Evolutionary conservation across 2,888 invertebrate genomes (phyloP).

Genomic region (Drosophila emarginata): DNA sequence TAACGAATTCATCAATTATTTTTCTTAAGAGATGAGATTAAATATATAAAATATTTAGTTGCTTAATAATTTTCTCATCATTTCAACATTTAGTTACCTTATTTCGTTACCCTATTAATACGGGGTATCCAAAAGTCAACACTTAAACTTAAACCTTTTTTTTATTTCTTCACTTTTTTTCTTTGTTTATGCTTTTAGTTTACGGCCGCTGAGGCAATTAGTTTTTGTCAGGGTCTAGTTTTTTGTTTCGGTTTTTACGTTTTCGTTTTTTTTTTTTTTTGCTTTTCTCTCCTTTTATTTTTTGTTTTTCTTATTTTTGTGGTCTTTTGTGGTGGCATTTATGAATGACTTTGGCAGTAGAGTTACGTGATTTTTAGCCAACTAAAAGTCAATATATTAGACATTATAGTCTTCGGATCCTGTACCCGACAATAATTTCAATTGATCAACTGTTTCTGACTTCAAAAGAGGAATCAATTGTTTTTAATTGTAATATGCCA

Average conservation of each 20-base stretch:
- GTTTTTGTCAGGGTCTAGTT: conserved; percentile 53
- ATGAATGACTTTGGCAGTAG: conserved; percentile 4
- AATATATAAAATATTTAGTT: no score
- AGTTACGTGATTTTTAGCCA: conserved; percentile 1
- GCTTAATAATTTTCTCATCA: no score
- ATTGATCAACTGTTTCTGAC: no score
- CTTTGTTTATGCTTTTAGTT: conserved; percentile 34
- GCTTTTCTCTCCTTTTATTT: no score
- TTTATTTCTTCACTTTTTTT: conserved; percentile 16
- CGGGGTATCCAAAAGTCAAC: no score
- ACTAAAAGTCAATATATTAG: conserved; percentile 5
- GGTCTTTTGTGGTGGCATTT: not conserved
- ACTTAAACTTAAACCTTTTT: no score
- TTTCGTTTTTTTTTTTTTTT: not conserved
- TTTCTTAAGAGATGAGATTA: no score
- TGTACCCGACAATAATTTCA: not conserved
- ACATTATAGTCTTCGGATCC: not conserved
- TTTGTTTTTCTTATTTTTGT: not conserved
- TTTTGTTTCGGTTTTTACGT: conserved; percentile 2
- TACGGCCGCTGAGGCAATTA: conserved; percentile 65
- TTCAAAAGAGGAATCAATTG: no score
- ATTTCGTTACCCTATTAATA: no score
- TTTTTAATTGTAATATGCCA: no score
- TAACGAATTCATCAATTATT: no score
- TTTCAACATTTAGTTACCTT: no score